Base-by-base conservation (phyloP, 1,140 invertebrate genomes). In the Neotoxoptera formosana region DNA sequence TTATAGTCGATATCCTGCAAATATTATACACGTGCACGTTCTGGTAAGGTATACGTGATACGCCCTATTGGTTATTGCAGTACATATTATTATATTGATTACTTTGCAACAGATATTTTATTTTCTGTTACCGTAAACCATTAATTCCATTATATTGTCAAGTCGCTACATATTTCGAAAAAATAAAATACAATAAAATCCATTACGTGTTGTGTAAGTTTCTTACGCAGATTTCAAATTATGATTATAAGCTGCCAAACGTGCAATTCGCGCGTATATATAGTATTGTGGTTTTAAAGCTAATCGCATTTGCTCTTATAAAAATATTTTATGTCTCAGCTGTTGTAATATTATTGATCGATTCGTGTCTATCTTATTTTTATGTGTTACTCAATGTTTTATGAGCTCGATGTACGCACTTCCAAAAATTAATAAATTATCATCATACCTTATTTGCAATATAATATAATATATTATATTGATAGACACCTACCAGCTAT, bases 291-390 rank as follows among this genome's bases (percentile, higher is more conserved):
- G 84, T 87, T 47, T 34, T 30, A n/a, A 87, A 87, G 9, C 0
- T 36, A 87, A 87, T 87, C 25, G 6, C 25, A 25, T 47, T 87
- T 87, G 20, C 45, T 87, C 25, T 25, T 48, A 47, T 41, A 41
- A 41, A 41, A 1, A 41, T 41, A 41, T 41, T 41, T 41, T 47
- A 34, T 51, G 51, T 9, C 17, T 76, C 60, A 34, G 14, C 60
- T 88, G 86, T 48, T 47, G 86, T 88, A 88, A 88, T 51, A 88
- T 76, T 76, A 76, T 47, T 25, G 25, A 47, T 47, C 45, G 84
- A 87, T 48, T 30, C 30, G 84, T 48, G 41, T 48, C 17, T n/a
- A 87, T 14, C 45, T 20, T 45, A 48, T 48, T 48, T n/a, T 11
- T 86, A 36, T 36, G 20, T 8, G 30, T 76, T 76, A 1, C 30